Conservation (phyloP, 2,113 vertebrate species). For the Saiga tatarica region DNA sequence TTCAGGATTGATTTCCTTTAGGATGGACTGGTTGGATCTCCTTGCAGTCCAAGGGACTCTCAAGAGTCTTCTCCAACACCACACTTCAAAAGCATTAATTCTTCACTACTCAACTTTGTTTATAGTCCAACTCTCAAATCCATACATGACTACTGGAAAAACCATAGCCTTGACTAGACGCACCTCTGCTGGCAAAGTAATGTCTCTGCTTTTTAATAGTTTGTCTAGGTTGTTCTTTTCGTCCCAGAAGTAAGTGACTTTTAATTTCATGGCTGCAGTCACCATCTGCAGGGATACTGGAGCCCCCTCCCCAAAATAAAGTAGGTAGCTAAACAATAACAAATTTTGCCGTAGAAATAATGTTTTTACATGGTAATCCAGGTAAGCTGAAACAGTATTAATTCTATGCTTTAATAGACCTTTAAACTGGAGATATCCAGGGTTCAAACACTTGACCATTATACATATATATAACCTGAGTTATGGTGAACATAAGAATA, state of each 20-base stretch:
- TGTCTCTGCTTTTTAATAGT: not conserved
- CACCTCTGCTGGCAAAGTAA: not conserved
- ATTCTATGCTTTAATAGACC: not conserved
- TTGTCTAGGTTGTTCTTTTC: not conserved
- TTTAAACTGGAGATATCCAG: not conserved
- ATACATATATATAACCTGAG: not conserved
- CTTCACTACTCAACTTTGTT: not conserved
- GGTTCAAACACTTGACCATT: not conserved
- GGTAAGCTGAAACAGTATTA: not conserved
- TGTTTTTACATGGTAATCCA: not conserved
- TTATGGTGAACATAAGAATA: not conserved
- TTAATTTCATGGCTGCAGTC: not conserved
- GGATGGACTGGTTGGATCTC: not conserved
- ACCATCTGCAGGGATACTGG: not conserved
- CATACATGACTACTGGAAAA: not conserved
- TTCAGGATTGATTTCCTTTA: not conserved
- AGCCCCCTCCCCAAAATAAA: not conserved
- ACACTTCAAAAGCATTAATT: not conserved
- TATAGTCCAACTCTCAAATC: not conserved
- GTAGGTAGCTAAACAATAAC: not conserved
- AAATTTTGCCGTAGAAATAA: constrained; percentile 4
- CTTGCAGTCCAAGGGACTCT: not conserved
- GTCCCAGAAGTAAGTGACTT: not conserved
- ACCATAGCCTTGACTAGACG: not conserved
- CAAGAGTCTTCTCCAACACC: not conserved